These are phyloP conservation scores for Cyanoderma ruficeps DNA, from an alignment of 2,113 vertebrate genomes.

Conservation along the genomic window DNA sequence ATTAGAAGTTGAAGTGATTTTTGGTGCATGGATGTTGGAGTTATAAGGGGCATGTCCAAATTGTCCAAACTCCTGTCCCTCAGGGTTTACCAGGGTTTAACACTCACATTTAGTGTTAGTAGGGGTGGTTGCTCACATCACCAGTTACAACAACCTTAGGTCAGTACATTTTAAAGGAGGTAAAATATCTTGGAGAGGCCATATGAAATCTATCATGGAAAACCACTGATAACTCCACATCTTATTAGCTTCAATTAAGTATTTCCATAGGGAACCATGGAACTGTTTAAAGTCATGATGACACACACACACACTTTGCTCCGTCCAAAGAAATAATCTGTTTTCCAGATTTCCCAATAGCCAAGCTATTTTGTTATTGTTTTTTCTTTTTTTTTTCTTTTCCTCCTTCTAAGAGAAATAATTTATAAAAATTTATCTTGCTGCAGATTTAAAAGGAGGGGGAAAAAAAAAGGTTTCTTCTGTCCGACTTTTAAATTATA, in stretches of 20 bases:
- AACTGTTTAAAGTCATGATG: conserved; percentile 68
- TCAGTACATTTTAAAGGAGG: conserved; percentile 66
- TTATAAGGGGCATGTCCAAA: neutral
- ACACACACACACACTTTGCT: conserved; percentile 70
- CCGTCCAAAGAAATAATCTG: conserved; percentile 57
- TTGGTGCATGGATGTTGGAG: neutral
- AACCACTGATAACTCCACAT: conserved; percentile 76
- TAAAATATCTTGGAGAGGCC: conserved; percentile 46
- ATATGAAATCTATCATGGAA: conserved; percentile 70
- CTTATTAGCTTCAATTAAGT: conserved; percentile 85
- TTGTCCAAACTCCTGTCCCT: neutral
- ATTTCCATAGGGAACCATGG: conserved; percentile 75
- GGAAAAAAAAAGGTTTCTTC: neutral
- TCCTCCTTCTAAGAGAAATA: conserved; percentile 67
- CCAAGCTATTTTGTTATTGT: conserved; percentile 61
- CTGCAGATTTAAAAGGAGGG: conserved; percentile 44
- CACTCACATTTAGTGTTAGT: neutral
- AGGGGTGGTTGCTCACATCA: neutral
- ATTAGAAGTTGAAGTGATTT: neutral
- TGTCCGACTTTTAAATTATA: conserved; percentile 32
- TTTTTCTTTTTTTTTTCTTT: conserved; percentile 39
- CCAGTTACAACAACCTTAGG: conserved; percentile 35
- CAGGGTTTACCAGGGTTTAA: neutral
- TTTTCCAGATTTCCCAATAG: conserved; percentile 61
- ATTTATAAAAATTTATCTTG: conserved; percentile 73